phyloP scores from a whole-genome alignment of 2,797 vertebrate species.

The Coreius guichenoti region DNA sequence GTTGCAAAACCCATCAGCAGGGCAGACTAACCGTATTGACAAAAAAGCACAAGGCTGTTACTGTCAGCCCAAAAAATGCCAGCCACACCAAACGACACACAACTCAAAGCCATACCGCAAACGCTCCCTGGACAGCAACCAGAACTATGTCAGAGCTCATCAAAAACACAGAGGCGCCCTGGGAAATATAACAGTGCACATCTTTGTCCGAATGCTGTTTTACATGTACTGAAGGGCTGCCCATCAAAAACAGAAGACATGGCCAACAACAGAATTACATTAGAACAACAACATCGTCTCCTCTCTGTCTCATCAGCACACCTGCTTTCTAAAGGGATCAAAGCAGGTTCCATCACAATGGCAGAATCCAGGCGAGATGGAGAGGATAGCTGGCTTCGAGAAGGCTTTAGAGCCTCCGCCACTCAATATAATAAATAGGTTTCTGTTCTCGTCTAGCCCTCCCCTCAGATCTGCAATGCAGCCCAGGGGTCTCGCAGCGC shows the following conservation, averaged over 20 bases:
- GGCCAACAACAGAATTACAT: slow-evolving; percentile 21
- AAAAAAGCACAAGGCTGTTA: slow-evolving; percentile 5
- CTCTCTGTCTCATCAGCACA: slow-evolving; percentile 9
- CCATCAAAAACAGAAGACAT: slow-evolving; percentile 13
- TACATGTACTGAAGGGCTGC: slow-evolving; percentile 4
- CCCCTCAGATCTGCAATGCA: slow-evolving; percentile 35
- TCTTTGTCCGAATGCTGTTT: slow-evolving; percentile 12
- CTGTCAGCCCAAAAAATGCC: not conserved
- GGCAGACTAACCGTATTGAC: not conserved
- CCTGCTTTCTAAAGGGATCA: slow-evolving; percentile 32
- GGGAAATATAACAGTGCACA: slow-evolving; percentile 15
- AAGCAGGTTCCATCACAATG: slow-evolving; percentile 30
- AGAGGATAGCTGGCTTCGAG: slow-evolving; percentile 12
- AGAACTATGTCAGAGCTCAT: slow-evolving; percentile 27
- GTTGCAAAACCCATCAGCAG: not conserved
- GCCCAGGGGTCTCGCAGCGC: slow-evolving; percentile 29
- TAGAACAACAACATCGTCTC: not conserved
- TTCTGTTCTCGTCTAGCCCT: slow-evolving; percentile 17
- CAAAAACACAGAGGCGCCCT: slow-evolving; percentile 15
- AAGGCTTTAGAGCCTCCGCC: slow-evolving; percentile 11
- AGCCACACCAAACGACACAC: not conserved
- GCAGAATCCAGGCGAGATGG: slow-evolving; percentile 9
- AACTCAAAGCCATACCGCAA: not conserved
- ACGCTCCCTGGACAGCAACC: slow-evolving; percentile 14
- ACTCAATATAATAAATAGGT: slow-evolving; percentile 39